Evolutionary conservation across 1,140 invertebrate species (phyloP).

Genomic region (Brachionus koreanus): DNA sequence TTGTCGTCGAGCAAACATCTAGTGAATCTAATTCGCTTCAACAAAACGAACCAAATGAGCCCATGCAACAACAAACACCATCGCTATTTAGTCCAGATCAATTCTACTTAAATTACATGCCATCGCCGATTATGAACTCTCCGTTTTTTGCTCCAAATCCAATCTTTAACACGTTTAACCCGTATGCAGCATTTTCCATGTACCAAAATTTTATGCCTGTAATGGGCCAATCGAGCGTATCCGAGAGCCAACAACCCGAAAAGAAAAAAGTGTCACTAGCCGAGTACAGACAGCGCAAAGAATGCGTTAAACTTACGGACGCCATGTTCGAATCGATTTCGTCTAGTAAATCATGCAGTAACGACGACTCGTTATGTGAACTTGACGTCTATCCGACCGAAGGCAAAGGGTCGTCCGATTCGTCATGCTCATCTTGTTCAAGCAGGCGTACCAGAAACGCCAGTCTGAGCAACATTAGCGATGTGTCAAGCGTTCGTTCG

Average conservation of each 20-base stretch:
- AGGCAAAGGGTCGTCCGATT: not conserved
- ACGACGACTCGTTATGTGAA: constrained; percentile 19
- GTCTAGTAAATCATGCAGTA: not conserved
- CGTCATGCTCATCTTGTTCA: not conserved
- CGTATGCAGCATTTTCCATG: not conserved
- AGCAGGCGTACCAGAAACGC: not conserved
- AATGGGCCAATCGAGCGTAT: not conserved
- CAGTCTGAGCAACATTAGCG: not conserved
- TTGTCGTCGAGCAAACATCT: not conserved
- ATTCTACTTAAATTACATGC: not conserved
- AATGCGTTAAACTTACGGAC: not conserved
- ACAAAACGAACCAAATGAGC: not conserved
- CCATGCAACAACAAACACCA: not conserved
- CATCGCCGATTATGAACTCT: not conserved
- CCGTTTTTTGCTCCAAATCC: not conserved
- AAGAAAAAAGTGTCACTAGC: constrained; percentile 27
- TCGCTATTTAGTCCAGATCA: not conserved
- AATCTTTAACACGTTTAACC: not conserved
- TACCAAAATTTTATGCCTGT: not conserved
- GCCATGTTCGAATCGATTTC: not conserved
- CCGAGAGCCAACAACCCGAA: not conserved
- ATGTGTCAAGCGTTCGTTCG: not conserved
- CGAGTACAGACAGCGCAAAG: constrained; percentile 29
- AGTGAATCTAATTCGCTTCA: not conserved
- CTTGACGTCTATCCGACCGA: constrained; percentile 19